Evolutionary conservation across 2,113 vertebrate species (phyloP), one percentile per base, ranked within the genome.

Genomic region (Donacobius atricapilla): DNA sequence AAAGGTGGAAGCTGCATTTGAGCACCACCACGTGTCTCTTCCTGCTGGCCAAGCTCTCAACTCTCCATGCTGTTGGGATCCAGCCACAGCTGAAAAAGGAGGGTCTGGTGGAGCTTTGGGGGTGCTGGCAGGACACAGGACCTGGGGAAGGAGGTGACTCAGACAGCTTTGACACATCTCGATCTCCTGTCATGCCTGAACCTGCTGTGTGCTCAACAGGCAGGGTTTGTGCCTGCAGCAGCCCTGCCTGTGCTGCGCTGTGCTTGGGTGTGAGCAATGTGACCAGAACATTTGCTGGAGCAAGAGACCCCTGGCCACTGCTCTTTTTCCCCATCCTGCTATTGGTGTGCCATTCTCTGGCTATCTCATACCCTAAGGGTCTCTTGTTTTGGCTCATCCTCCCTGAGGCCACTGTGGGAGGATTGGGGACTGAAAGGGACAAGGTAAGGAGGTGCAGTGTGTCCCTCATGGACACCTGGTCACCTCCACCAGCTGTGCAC

Each of bases 191-290:
- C 78, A 3, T 3, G 51, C 21, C 70, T 66, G 44, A 66, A 66
- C 89, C 57, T 63, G 65, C 47, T 0, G 1, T 17, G 6, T 20
- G 13, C 53, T 53, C 9, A 0, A 7, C 33, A 65, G 57, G 21
- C 4, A 2, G n/a, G 35, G 31, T 68, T 1, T 1, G 31, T 0
- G 8, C 61, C 76, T 70, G 42, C 76, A 7, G 4, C 15, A 17
- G 40, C 28, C 65, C 45, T 47, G 56, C 54, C 73, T 9, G 1
- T 0, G 0, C 33, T 42, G 51, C 0, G 0, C 56, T 0, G 0
- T 10, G 35, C 28, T 22, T 1, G 2, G 22, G 10, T 1, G 6
- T 7, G 23, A 81, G 65, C 37, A 21, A 9, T 0, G 16, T 24
- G 33, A 60, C 28, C 2, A 5, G 33, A 53, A 61, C 2, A 0